A percentile compares a stretch with the other conserved stretches of the same genome.
phyloP scores from a whole-genome alignment of 1,140 invertebrate genomes.

The Diorhabda carinulata region DNA sequence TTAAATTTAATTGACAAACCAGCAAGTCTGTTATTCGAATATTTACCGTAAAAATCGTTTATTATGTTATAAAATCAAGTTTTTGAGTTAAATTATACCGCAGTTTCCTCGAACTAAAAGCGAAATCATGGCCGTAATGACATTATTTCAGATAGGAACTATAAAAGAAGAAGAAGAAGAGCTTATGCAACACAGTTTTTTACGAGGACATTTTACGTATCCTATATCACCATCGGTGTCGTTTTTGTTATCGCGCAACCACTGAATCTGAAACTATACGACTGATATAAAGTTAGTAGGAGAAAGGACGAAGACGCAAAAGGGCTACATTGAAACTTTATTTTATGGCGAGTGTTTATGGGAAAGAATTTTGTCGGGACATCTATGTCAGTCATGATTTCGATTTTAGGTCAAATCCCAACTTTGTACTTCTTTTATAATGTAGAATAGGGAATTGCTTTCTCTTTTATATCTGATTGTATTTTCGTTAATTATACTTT shows the following conservation, averaged over 20 bases:
- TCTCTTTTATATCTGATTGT: too few species aligned
- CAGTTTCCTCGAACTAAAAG: too few species aligned
- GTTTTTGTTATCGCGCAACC: background rate
- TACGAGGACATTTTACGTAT: constrained; percentile 2
- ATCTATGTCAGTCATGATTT: too few species aligned
- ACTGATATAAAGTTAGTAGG: background rate
- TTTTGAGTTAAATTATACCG: too few species aligned
- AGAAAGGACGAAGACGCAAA: background rate
- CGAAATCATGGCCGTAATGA: background rate
- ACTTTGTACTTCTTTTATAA: too few species aligned
- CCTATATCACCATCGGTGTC: background rate
- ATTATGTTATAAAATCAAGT: too few species aligned
- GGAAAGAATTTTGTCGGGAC: background rate
- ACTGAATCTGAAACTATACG: background rate
- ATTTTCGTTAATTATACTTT: too few species aligned
- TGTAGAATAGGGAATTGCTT: too few species aligned
- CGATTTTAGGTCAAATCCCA: too few species aligned
- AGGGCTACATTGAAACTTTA: background rate
- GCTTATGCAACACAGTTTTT: constrained; percentile 2
- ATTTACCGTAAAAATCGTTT: too few species aligned
- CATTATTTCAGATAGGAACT: background rate
- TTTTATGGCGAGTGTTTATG: background rate
- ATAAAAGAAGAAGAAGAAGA: background rate
- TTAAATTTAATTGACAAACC: too few species aligned
- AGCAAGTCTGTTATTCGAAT: too few species aligned